Evolutionary conservation across 2,797 vertebrate genomes (phyloP), one percentile per base, ranked within the genome.

Genomic region (Naso thynnoides): DNA sequence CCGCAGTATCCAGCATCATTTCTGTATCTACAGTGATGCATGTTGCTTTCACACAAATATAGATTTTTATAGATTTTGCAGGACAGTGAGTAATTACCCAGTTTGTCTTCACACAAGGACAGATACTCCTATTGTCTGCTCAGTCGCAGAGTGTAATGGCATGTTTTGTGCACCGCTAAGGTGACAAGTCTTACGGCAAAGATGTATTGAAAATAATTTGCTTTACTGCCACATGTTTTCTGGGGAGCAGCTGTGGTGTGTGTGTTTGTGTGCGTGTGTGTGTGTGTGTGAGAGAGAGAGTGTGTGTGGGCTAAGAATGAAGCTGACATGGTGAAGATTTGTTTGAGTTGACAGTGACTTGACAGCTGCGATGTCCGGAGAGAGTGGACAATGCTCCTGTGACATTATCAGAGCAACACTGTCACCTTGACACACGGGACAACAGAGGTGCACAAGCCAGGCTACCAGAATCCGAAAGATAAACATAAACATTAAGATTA

Each of bases 361-460:
- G 91, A 91, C 88, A 89, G 87, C 86, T 65, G 78, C 24, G 74
- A 78, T 79, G 84, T 90, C 85, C 45, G 27, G 59, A 78, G 87
- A 78, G 79, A 78, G 73, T 52, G 57, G 82, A 81, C 84, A 66
- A 48, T 36, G 78, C 55, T 69, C 38, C 72, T 67, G 61, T 89
- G 85, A 91, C 85, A 69, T 74, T 78, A 87, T 86, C 72, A 74
- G 70, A 88, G 79, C 79, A 73, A 59, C 36, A 24, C 75, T 81
- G 73, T 91, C 88, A 90, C 86, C 87, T 83, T 85, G 76, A 79
- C 56, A 76, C 64, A 33, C 4, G n/a, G 42, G 53, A 67, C 41
- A 50, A 33, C 57, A 21, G 49, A 59, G 53, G 59, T 31, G 24
- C 64, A 49, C 44, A 26, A 57, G 57, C 24, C 58, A 13, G 24